Conservation (phyloP, 2,113 vertebrate genomes). For the Chitala chitala region DNA sequence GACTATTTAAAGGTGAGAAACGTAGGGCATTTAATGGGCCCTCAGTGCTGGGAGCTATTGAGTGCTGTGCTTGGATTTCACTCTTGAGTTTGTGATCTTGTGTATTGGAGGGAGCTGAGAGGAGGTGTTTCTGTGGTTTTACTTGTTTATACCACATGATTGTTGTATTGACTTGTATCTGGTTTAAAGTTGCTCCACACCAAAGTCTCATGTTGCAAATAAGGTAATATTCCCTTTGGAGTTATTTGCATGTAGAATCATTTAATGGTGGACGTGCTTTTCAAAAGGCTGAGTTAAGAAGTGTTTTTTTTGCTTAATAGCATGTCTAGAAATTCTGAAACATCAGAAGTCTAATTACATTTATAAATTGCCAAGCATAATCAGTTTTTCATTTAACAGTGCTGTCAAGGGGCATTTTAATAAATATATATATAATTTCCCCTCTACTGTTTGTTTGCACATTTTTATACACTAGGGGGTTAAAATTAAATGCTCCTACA, state of each 20-base stretch:
- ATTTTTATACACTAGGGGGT: too few species aligned
- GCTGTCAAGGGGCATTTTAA: too few species aligned
- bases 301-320: not conserved
- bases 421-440: too few species aligned
- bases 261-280: too few species aligned
- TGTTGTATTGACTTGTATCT: not conserved
- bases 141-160: too few species aligned
- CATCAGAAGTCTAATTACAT: not conserved
- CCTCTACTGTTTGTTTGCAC: too few species aligned
- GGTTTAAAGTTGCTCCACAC: not conserved
- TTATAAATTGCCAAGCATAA: not conserved
- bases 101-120: not conserved
- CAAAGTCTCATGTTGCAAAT: not conserved
- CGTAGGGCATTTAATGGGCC: too few species aligned
- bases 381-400: not conserved
- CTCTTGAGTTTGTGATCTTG: not conserved
- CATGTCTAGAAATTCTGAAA: not conserved
- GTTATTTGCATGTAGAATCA: not conserved
- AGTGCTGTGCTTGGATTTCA: not conserved
- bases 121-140: too few species aligned
- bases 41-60: not conserved
- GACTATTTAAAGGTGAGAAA: slow-evolving; percentile 31
- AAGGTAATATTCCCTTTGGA: not conserved
- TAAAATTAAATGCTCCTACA: too few species aligned
- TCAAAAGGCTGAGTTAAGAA: not conserved